phyloP scores from a whole-genome alignment of 1,140 invertebrate species.

The Eubasilissa regina region DNA sequence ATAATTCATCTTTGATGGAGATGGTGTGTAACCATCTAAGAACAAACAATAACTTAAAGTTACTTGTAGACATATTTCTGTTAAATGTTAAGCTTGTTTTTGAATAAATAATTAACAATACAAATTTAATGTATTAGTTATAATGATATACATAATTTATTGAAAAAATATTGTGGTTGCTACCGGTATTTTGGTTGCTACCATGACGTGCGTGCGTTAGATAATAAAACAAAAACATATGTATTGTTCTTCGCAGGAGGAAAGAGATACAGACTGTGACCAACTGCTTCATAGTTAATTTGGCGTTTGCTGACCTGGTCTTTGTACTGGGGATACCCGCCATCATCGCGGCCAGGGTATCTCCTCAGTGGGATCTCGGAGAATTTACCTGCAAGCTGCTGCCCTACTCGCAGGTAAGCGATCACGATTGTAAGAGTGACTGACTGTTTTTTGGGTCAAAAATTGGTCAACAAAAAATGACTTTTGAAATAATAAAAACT shows the following conservation, averaged over 20 bases:
- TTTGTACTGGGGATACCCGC: conserved; percentile 74
- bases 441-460: too few species aligned
- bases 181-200: too few species aligned
- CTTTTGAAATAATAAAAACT: too few species aligned
- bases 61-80: neutral
- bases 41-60: too few species aligned
- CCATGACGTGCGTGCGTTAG: too few species aligned
- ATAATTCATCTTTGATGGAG: neutral
- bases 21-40: too few species aligned
- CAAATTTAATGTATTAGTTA: too few species aligned
- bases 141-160: too few species aligned
- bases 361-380: conserved; percentile 73
- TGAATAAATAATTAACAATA: neutral
- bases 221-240: too few species aligned
- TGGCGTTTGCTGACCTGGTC: conserved; percentile 78
- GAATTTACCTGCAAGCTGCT: conserved; percentile 71
- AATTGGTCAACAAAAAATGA: too few species aligned
- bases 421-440: too few species aligned
- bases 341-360: conserved; percentile 71
- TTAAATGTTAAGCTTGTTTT: neutral
- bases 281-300: conserved; percentile 82
- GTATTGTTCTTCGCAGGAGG: conserved; percentile 36
- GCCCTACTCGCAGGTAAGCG: conserved; percentile 74
- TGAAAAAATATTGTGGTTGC: too few species aligned
- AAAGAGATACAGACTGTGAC: conserved; percentile 82